Evolutionary conservation across 2,888 invertebrate species (phyloP), one percentile per base, ranked within the genome.

Genomic region (Halictus quadricinctus): DNA sequence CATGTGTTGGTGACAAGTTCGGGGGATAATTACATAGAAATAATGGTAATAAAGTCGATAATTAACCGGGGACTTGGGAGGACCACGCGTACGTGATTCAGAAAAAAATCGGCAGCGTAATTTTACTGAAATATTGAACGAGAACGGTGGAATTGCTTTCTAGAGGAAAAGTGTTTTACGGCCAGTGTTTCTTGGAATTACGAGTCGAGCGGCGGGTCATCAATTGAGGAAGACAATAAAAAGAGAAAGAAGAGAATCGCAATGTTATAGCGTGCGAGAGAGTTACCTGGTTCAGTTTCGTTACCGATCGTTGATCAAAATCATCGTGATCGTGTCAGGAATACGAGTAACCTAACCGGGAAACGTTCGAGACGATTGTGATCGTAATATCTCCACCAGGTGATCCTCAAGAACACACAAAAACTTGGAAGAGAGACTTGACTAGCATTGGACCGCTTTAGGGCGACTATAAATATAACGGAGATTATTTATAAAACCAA

Each of bases 401-500:
- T 72, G 77, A 85, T 81, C 64, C 66, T 75, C 48, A 15, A 66
- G 50, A 64, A 21, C 41, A 21, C 54, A 21, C 13, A 72, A 69
- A 82, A 85, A 58, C 76, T 74, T 79, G 21, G 25, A 29, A 15
- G 74, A 41, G 50, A 15, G 82, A 69, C 66, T 41, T 41, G 77
- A 54, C 58, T 64, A 25, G 25, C 54, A 36, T 74, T 64, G 83
- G 64, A 58, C 60, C 46, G 66, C 73, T 76, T 79, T 41, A 43
- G 50, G 66, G 43, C 80, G 83, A 80, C 90, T 92, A 64, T 64
- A 92, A 91, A 90, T 91, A 92, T 90, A 91, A 86, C 83, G 76
- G 54, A 76, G 76, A 85, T 90, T 92, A 91, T 92, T 92, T 89
- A 90, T 92, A 90, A 88, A 89, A 82, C 60, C 29, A 21, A 64